Percentiles rank a stretch among this genome's conserved stretches.
phyloP scores from a whole-genome alignment of 2,113 vertebrate species.

The Antigone vipio region DNA sequence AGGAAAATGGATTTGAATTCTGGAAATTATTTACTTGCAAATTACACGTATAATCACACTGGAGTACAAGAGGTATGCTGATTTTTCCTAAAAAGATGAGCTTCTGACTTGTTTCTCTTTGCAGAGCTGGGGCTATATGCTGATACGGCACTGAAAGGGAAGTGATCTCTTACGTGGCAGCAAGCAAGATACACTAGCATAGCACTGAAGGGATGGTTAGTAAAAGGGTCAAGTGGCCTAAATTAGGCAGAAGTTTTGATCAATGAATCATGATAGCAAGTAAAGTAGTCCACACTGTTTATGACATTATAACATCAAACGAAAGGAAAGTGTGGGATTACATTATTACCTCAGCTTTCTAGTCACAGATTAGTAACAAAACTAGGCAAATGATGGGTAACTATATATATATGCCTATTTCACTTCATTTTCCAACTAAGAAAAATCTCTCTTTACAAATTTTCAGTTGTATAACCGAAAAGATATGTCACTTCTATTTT shows the following conservation, averaged over 20 bases:
- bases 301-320: neutral
- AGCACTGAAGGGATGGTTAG: neutral
- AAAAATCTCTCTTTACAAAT: neutral
- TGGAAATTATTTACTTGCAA: neutral
- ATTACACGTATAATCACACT: neutral
- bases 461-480: neutral
- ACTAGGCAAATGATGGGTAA: neutral
- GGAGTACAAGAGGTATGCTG: neutral
- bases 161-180: neutral
- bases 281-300: neutral
- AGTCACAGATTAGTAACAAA: neutral
- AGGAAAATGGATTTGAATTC: neutral
- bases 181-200: neutral
- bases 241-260: neutral
- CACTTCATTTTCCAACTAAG: neutral
- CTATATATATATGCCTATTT: neutral
- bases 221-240: neutral
- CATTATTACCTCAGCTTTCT: neutral
- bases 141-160: neutral
- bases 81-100: slow-evolving; percentile 4
- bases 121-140: neutral
- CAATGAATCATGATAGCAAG: neutral
- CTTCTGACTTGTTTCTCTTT: neutral
- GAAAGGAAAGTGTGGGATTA: neutral
- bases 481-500: neutral